phyloP scores from a whole-genome alignment of 2,113 vertebrate species.

The Bufo gargarizans region DNA sequence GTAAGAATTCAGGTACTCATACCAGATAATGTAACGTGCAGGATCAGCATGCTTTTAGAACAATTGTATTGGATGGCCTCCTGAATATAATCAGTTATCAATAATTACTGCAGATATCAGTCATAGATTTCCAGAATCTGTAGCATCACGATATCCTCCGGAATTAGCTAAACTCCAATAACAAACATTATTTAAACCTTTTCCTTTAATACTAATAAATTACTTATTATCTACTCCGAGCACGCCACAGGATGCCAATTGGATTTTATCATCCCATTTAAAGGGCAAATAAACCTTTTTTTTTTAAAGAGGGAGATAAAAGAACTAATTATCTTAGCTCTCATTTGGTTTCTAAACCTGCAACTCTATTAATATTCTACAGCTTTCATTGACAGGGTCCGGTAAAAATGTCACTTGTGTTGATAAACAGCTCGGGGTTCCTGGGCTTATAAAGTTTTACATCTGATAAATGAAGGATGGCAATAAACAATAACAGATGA shows the following conservation, averaged over 20 bases:
- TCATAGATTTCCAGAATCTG: not conserved
- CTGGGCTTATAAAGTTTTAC: not conserved
- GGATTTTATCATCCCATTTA: constrained; percentile 65
- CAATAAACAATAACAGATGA: constrained; percentile 39
- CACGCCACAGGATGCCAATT: constrained; percentile 60
- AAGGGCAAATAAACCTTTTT: constrained; percentile 66
- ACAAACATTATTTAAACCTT: constrained; percentile 34
- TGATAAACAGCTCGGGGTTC: constrained; percentile 13
- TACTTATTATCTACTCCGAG: constrained; percentile 60
- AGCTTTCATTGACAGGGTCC: not conserved
- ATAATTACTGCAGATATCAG: constrained; percentile 12
- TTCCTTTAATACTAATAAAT: constrained; percentile 35
- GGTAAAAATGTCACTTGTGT: constrained; percentile 32
- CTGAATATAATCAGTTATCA: not conserved
- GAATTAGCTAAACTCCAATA: not conserved
- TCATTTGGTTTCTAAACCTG: not conserved
- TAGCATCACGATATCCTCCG: not conserved
- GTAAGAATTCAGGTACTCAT: not conserved
- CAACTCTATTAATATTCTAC: constrained; percentile 34
- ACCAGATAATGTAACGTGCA: not conserved
- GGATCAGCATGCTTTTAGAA: not conserved
- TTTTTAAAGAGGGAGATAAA: constrained; percentile 65
- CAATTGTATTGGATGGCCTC: not conserved
- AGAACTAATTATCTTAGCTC: constrained; percentile 63
- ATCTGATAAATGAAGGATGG: constrained; percentile 41